A percentile compares a stretch with the other conserved stretches of the same genome.
phyloP scores from a whole-genome alignment of 2,113 vertebrate species.

The Sylvilagus bachmani region DNA sequence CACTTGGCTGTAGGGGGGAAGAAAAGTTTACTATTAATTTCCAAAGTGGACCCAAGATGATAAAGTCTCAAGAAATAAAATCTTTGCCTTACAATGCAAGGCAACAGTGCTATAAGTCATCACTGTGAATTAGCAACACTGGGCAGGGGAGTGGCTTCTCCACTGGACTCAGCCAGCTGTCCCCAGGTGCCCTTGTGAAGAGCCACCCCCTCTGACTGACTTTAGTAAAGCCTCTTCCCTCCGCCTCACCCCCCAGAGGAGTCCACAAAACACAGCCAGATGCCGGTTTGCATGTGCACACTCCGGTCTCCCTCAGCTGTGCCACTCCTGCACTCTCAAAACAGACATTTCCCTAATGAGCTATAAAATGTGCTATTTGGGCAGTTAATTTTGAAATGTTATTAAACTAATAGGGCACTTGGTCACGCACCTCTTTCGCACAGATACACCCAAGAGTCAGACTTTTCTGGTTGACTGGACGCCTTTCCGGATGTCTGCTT shows the following conservation, averaged over 20 bases:
- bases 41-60: background rate
- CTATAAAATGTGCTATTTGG: slow-evolving; percentile 58
- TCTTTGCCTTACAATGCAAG: background rate
- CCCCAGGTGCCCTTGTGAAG: background rate
- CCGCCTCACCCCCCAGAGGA: background rate
- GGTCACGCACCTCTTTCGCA: background rate
- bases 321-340: slow-evolving; percentile 6
- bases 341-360: slow-evolving; percentile 25
- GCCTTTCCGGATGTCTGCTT: background rate
- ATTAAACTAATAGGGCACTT: slow-evolving; percentile 66
- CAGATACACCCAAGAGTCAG: slow-evolving; percentile 23
- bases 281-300: rapidly evolving
- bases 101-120: background rate
- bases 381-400: slow-evolving; percentile 70
- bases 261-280: background rate
- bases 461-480: background rate
- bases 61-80: slow-evolving; percentile 3
- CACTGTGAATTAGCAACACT: background rate
- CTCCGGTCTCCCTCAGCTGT: background rate
- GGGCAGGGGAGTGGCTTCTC: background rate
- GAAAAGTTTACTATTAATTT: background rate
- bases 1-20: background rate
- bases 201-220: background rate
- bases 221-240: background rate
- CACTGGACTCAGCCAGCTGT: background rate